Conservation (phyloP, 2,888 invertebrate species). For the Liopterus haemorrhoidalis region DNA sequence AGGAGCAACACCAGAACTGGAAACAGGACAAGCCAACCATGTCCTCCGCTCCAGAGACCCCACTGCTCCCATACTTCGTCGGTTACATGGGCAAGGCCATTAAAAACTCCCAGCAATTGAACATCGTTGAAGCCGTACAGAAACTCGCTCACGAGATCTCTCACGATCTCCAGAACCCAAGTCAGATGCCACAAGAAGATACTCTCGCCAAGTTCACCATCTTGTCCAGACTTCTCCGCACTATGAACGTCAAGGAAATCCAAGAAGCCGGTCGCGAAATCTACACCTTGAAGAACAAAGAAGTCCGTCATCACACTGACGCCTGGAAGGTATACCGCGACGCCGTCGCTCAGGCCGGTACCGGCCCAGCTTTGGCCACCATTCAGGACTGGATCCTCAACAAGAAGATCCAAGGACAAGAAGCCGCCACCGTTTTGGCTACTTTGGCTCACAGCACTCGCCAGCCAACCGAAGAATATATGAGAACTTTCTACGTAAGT, state of each 20-base stretch:
- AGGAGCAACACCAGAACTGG: slow-evolving; percentile 31
- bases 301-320: slow-evolving; percentile 40
- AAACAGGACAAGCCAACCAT: slow-evolving; percentile 37
- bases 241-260: slow-evolving; percentile 58
- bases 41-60: slow-evolving; percentile 44
- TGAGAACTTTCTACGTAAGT: slow-evolving; percentile 57
- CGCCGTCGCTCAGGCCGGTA: slow-evolving; percentile 60
- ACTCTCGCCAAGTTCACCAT: slow-evolving; percentile 61
- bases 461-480: slow-evolving; percentile 58
- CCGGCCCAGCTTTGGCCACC: slow-evolving; percentile 59
- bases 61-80: slow-evolving; percentile 47
- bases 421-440: slow-evolving; percentile 56
- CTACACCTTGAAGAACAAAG: slow-evolving; percentile 41
- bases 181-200: slow-evolving; percentile 51
- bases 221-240: slow-evolving; percentile 52
- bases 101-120: slow-evolving; percentile 32
- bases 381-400: slow-evolving; percentile 57
- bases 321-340: slow-evolving; percentile 63
- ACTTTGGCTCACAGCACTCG: slow-evolving; percentile 51
- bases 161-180: slow-evolving; percentile 53
- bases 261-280: slow-evolving; percentile 50
- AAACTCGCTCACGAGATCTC: slow-evolving; percentile 53
- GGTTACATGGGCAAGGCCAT: slow-evolving; percentile 49
- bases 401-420: slow-evolving; percentile 49
- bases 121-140: slow-evolving; percentile 36